phyloP scores from a whole-genome alignment of 92 coral and sea anemone species.

The Parazoanthus atlanticus region DNA sequence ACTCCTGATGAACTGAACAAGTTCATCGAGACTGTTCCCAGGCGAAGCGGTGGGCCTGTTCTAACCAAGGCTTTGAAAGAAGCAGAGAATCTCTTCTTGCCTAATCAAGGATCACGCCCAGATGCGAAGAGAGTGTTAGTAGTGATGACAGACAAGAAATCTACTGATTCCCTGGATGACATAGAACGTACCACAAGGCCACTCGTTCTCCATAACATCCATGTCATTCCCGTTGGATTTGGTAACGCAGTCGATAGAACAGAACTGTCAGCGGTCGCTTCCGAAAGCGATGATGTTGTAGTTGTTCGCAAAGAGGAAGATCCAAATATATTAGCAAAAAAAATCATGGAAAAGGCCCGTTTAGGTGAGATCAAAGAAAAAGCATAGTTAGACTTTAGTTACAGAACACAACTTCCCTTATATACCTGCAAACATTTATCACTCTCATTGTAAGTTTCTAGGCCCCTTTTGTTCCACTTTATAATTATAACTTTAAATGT shows the following conservation, averaged over 20 bases:
- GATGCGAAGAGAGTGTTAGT: conserved; percentile 49
- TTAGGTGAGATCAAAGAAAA: conserved; percentile 7
- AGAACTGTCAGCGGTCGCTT: conserved; percentile 62
- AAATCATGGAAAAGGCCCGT: conserved; percentile 37
- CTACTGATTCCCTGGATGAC: conserved; percentile 53
- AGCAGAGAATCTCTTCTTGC: conserved; percentile 45
- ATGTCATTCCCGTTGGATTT: conserved; percentile 64
- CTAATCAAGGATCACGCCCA: conserved; percentile 48
- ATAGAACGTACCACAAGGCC: conserved; percentile 62
- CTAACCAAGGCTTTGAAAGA: conserved; percentile 45
- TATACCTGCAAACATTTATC: not conserved
- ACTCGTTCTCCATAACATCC: conserved; percentile 65
- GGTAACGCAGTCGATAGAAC: conserved; percentile 64
- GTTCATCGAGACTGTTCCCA: conserved; percentile 26
- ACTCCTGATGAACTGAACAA: conserved; percentile 30
- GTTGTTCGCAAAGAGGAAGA: conserved; percentile 37
- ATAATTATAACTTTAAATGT: too few species aligned
- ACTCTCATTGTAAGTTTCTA: too few species aligned
- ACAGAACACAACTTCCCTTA: too few species aligned
- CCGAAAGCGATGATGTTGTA: conserved; percentile 60
- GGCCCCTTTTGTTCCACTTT: too few species aligned
- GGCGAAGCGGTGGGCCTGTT: conserved; percentile 43
- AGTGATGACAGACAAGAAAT: conserved; percentile 49
- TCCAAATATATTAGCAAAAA: conserved; percentile 24
- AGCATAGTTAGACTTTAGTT: too few species aligned